These are phyloP conservation scores for Gymnoscopelus braueri DNA, from an alignment of 2,797 vertebrate genomes.

Conservation along the genomic window DNA sequence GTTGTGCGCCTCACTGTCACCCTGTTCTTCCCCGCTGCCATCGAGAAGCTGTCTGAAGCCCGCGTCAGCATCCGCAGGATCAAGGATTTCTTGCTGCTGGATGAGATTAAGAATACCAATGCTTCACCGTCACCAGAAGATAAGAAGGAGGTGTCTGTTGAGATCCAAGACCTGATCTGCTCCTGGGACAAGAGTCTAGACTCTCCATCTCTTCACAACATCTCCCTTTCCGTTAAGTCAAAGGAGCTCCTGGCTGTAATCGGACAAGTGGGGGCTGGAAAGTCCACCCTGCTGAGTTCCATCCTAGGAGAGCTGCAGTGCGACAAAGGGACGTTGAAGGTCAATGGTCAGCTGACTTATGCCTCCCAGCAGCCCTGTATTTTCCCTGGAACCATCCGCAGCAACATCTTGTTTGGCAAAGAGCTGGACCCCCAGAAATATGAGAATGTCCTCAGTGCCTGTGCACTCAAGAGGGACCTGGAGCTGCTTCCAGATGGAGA, in stretches of 20 bases:
- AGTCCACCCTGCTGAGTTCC: constrained; percentile 93
- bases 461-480: constrained; percentile 89
- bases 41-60: constrained; percentile 84
- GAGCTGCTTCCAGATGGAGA: constrained; percentile 90
- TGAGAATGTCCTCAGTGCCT: constrained; percentile 83
- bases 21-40: constrained; percentile 87
- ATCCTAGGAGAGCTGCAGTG: constrained; percentile 89
- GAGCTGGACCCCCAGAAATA: constrained; percentile 89
- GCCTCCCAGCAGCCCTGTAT: constrained; percentile 96
- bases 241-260: constrained; percentile 85
- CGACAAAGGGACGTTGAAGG: constrained; percentile 83
- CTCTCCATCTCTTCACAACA: constrained; percentile 79
- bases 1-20: constrained; percentile 86
- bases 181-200: constrained; percentile 87
- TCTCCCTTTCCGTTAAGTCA: constrained; percentile 81
- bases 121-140: constrained; percentile 42
- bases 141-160: constrained; percentile 70
- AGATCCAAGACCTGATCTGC: constrained; percentile 69
- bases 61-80: constrained; percentile 86
- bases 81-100: constrained; percentile 90
- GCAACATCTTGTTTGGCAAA: constrained; percentile 96
- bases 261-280: constrained; percentile 89
- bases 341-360: constrained; percentile 89
- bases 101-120: constrained; percentile 77
- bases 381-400: constrained; percentile 93